These are phyloP conservation scores for Oreonectes daqikongensis DNA, from an alignment of 2,797 vertebrate genomes.

Conservation along the genomic window DNA sequence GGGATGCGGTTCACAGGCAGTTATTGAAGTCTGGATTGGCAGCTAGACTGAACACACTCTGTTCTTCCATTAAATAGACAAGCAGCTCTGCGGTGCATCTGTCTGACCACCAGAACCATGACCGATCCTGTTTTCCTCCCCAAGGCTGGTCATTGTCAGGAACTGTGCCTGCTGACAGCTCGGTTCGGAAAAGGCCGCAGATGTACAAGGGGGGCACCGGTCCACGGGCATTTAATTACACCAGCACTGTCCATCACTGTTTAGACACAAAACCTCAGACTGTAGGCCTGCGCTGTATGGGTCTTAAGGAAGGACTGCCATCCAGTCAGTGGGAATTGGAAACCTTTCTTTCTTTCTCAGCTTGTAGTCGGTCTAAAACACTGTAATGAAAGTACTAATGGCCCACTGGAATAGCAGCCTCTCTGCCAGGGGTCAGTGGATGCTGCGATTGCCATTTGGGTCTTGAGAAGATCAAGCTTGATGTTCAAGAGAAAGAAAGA, in stretches of 20 bases:
- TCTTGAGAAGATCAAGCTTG: conserved; percentile 8
- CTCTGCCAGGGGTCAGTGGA: conserved; percentile 24
- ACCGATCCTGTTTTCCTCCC: conserved; percentile 38
- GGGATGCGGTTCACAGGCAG: conserved; percentile 36
- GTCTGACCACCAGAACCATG: conserved; percentile 43
- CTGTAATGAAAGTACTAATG: conserved; percentile 30
- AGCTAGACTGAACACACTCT: conserved; percentile 37
- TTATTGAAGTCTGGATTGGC: conserved; percentile 30
- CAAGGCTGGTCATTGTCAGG: conserved; percentile 20
- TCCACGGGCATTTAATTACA: conserved; percentile 34
- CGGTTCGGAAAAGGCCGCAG: conserved; percentile 1
- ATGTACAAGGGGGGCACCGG: conserved; percentile 20
- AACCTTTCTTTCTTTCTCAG: conserved; percentile 19
- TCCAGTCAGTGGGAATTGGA: neutral
- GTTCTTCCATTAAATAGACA: conserved; percentile 41
- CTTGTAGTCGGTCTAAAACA: conserved; percentile 14
- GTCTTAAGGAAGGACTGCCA: neutral
- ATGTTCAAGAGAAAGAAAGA: conserved; percentile 4
- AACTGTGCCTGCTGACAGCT: conserved; percentile 33
- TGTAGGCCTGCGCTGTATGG: neutral
- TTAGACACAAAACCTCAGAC: conserved; percentile 24
- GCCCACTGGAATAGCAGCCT: conserved; percentile 12
- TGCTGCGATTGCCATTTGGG: conserved; percentile 6
- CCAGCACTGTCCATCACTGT: conserved; percentile 39
- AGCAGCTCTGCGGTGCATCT: conserved; percentile 35